Conservation (phyloP, 2,888 invertebrate genomes). For the Noctua janthe region DNA sequence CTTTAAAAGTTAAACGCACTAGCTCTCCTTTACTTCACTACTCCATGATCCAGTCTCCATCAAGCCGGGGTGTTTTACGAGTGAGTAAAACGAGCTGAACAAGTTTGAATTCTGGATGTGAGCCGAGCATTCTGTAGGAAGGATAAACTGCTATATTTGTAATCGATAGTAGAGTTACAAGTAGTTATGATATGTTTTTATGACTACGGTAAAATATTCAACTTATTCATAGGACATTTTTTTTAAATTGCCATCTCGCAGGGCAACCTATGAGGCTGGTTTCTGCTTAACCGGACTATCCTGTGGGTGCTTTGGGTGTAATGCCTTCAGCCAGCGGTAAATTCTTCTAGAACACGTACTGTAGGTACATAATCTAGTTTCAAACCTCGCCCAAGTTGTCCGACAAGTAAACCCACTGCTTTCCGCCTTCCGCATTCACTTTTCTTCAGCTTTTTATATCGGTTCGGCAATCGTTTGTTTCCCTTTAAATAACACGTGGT, state of each 20-base stretch:
- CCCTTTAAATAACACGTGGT: background rate
- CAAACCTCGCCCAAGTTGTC: background rate
- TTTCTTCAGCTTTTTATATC: slow-evolving; percentile 12
- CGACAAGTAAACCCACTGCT: background rate
- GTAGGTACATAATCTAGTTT: background rate
- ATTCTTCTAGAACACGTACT: background rate
- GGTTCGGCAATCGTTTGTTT: background rate
- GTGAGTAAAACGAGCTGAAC: slow-evolving; percentile 56
- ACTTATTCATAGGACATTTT: background rate
- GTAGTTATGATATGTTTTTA: background rate
- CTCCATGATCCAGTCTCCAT: slow-evolving; percentile 19
- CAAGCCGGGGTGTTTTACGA: slow-evolving; percentile 52
- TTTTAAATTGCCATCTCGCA: too few species aligned
- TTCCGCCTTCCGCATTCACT: slow-evolving; percentile 1
- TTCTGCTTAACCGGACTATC: too few species aligned
- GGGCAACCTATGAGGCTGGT: too few species aligned
- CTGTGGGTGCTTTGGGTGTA: too few species aligned
- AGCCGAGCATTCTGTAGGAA: slow-evolving; percentile 19
- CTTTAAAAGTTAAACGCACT: background rate
- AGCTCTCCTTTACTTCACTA: slow-evolving; percentile 14
- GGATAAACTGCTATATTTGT: slow-evolving; percentile 5
- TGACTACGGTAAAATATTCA: background rate
- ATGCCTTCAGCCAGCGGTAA: too few species aligned
- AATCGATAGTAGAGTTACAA: background rate
- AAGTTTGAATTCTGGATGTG: slow-evolving; percentile 45